These are phyloP conservation scores for Penaeus chinensis DNA, from an alignment of 1,140 invertebrate genomes.

Conservation along the genomic window DNA sequence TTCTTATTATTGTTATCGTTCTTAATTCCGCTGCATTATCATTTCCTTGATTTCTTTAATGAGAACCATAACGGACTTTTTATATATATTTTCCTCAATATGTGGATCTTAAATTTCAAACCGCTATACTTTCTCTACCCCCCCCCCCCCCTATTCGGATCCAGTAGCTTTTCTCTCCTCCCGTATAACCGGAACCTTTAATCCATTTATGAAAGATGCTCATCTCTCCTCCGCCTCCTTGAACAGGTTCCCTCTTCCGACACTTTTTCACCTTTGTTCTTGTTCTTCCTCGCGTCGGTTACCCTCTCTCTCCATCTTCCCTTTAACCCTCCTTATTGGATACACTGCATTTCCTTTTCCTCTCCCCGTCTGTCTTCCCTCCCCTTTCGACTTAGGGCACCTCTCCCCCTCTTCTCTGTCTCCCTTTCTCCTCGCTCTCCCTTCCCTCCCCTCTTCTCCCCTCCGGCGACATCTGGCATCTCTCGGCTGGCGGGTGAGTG, in stretches of 20 bases:
- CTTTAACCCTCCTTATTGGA: not conserved
- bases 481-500: slow-evolving; percentile 30
- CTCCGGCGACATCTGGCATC: slow-evolving; percentile 15
- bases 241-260: not conserved
- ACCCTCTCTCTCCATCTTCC: not conserved
- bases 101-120: no score
- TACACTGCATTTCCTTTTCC: not conserved
- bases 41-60: no score
- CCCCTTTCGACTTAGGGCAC: not conserved
- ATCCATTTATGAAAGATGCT: no score
- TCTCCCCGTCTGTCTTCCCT: not conserved
- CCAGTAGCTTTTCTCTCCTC: no score
- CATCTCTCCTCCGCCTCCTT: not conserved
- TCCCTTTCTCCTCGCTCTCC: not conserved
- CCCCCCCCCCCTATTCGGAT: no score
- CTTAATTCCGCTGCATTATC: no score
- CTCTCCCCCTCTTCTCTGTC: not conserved
- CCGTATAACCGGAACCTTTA: no score
- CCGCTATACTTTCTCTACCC: no score
- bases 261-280: not conserved
- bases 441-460: not conserved
- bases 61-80: no score
- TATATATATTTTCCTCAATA: no score
- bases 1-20: no score
- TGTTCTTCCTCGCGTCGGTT: not conserved